These are phyloP conservation scores for Sardinella longiceps DNA, from an alignment of 2,797 vertebrate genomes.

Conservation along the genomic window DNA sequence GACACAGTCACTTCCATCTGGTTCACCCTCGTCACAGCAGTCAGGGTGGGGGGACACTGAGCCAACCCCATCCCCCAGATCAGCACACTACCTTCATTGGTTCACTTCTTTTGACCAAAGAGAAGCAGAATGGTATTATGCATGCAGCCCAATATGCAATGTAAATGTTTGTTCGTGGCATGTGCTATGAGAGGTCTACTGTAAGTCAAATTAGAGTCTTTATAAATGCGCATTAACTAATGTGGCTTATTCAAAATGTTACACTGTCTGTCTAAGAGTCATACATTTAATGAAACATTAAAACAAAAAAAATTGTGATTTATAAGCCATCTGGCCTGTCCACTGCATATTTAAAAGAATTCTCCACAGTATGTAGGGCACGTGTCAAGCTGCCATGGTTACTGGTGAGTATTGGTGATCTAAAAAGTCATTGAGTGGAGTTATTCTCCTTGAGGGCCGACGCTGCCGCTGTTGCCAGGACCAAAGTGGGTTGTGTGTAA, in stretches of 20 bases:
- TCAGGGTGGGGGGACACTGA: conserved; percentile 55
- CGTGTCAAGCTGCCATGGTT: conserved; percentile 30
- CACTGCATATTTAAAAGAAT: not conserved
- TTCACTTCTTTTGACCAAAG: not conserved
- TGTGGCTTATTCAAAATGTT: not conserved
- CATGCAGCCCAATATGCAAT: not conserved
- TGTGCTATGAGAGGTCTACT: not conserved
- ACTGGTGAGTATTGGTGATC: conserved; percentile 27
- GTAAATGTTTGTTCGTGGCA: not conserved
- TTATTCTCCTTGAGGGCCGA: conserved; percentile 40
- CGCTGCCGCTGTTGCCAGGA: conserved; percentile 20
- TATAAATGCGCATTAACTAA: not conserved
- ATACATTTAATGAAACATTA: not conserved
- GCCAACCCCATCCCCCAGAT: not conserved
- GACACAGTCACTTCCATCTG: conserved; percentile 68
- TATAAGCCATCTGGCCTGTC: not conserved
- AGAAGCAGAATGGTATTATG: not conserved
- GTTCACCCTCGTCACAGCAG: conserved; percentile 71
- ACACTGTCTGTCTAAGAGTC: not conserved
- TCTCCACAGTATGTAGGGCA: not conserved
- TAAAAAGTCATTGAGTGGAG: conserved; percentile 37
- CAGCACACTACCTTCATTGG: not conserved
- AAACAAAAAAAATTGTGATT: not conserved
- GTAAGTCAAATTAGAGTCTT: not conserved
- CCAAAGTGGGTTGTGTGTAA: conserved; percentile 32